Base-by-base conservation (phyloP, 2,797 vertebrate species). In the Poeciliopsis infans region DNA sequence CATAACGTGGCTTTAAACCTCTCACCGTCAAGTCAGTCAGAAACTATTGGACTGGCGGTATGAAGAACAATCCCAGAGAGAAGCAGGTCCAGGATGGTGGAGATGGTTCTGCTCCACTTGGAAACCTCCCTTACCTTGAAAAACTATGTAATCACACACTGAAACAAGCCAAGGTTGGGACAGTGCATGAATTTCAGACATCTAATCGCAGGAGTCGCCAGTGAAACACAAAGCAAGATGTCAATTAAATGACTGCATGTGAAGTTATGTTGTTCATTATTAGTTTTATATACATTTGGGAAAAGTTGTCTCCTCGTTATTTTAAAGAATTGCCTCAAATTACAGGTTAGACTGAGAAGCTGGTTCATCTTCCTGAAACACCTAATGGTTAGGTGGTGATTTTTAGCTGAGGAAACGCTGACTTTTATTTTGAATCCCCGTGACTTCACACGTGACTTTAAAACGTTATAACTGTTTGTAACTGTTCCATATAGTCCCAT, bases 11-110 rank as follows among this genome's bases (percentile, higher is more conserved):
- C 55, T 79, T 77, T 68, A 45, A 76, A 84, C 85, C 76, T 81
- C 71, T 36, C 49, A 16, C 45, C 59, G 25, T 57, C 61, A 73
- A 74, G 69, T 25, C 55, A 72, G 69, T 64, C 75, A 66, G 43
- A 78, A 25, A 8, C 7, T 53, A 53, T 83, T 90, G 51, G 51
- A 55, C 74, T 72, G 68, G 36, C 77, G 70, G 81, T 88, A 86
- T 61, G 45, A 86, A 83, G 83, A 85, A 83, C 33, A 84, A 84
- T 87, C 31, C 49, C 75, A 64, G 73, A 86, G 82, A 86, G 79
- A 64, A 75, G 77, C 57, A 86, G 76, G 76, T 88, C 84, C 74
- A 77, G 76, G 82, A 33, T 23, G 79, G 84, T 81, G 82, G 72
- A 69, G 20, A 28, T 80, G 74, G 83, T 33, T 85, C 75, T 18